These are phyloP conservation scores for Andrena minutula DNA, from an alignment of 2,888 invertebrate genomes.

Conservation along the genomic window DNA sequence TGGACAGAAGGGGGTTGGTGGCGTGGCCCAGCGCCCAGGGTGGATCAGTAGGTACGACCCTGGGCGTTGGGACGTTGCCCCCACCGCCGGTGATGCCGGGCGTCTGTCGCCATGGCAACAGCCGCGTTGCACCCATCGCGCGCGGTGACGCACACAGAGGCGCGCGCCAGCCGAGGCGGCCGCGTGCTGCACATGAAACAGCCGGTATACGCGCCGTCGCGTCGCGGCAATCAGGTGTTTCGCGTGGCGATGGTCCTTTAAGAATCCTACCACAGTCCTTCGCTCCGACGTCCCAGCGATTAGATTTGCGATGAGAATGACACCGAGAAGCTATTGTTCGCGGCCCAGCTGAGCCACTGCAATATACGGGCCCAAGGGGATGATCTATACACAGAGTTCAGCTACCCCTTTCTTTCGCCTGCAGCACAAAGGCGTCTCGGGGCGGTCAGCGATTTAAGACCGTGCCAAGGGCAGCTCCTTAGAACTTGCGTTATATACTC, in stretches of 20 bases:
- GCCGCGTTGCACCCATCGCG: slow-evolving; percentile 84
- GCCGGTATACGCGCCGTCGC: slow-evolving; percentile 51
- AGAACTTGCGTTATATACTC: too few relatives aligned
- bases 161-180: slow-evolving; percentile 18
- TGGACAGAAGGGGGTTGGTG: slow-evolving; percentile 41
- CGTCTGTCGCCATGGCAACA: slow-evolving; percentile 86
- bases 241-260: slow-evolving; percentile 16
- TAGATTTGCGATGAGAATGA: neutral
- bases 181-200: slow-evolving; percentile 47
- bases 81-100: slow-evolving; percentile 85
- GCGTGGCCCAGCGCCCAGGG: slow-evolving; percentile 52
- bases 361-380: neutral
- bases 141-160: slow-evolving; percentile 64
- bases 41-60: slow-evolving; percentile 81
- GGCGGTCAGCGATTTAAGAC: too few relatives aligned
- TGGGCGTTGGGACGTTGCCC: slow-evolving; percentile 85
- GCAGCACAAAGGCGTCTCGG: too few relatives aligned
- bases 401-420: too few relatives aligned
- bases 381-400: too few relatives aligned
- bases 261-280: neutral
- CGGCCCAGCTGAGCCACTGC: neutral
- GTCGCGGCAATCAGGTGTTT: slow-evolving; percentile 67
- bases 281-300: neutral
- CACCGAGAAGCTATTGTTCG: too few relatives aligned
- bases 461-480: too few relatives aligned